phyloP scores from a whole-genome alignment of 2,888 invertebrate species.

The Belgica antarctica region DNA sequence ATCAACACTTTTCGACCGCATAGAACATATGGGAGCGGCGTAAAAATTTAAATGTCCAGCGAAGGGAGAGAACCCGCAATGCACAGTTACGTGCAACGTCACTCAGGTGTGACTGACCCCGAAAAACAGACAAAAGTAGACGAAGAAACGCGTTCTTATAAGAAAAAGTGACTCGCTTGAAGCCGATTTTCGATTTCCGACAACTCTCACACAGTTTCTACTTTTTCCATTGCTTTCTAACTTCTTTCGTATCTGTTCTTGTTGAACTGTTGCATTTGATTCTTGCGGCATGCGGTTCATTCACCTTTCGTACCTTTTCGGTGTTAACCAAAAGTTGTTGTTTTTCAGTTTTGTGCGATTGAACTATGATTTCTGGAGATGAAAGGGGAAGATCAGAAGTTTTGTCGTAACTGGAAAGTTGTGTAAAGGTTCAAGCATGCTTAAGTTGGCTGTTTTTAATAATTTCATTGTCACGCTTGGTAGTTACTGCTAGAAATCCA shows the following conservation, averaged over 20 bases:
- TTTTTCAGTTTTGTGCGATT: not conserved
- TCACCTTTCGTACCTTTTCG: constrained; percentile 12
- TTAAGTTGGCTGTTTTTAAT: too few species aligned
- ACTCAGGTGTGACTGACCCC: constrained; percentile 42
- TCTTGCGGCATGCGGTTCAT: constrained; percentile 8
- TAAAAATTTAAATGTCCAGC: constrained; percentile 34
- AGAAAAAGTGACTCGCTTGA: not conserved
- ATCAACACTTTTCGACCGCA: not conserved
- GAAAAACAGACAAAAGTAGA: constrained; percentile 3
- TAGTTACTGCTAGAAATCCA: too few species aligned
- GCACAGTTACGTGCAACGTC: constrained; percentile 37
- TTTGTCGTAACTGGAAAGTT: too few species aligned
- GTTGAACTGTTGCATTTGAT: constrained; percentile 26
- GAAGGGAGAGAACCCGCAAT: constrained; percentile 31
- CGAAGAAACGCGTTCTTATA: not conserved
- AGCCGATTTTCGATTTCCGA: constrained; percentile 3
- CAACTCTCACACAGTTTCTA: too few species aligned
- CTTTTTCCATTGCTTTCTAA: not conserved
- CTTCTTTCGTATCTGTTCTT: not conserved
- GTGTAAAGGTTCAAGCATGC: too few species aligned
- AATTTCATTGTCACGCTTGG: too few species aligned
- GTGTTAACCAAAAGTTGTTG: not conserved
- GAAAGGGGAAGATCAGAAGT: too few species aligned
- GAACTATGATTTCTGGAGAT: not conserved
- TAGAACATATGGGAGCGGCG: constrained; percentile 6